A percentile compares a stretch with the other conserved stretches of the same genome.
These are phyloP conservation scores for Cepphus grylle DNA, from an alignment of 2,113 vertebrate species.

Conservation along the genomic window DNA sequence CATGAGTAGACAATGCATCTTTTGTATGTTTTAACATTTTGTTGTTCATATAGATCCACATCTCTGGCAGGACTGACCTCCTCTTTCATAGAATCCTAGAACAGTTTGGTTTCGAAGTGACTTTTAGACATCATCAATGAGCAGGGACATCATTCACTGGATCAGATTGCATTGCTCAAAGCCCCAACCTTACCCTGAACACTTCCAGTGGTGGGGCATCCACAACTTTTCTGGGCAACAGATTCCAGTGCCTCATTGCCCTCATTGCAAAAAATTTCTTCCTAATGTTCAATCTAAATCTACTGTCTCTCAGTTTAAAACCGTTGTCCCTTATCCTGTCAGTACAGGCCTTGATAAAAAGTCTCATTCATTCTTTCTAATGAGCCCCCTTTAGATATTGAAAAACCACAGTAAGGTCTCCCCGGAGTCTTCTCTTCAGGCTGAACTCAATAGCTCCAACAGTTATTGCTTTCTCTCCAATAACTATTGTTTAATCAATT, in stretches of 20 bases:
- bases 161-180: background rate
- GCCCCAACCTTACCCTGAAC: background rate
- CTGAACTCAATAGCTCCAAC: background rate
- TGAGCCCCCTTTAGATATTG: background rate
- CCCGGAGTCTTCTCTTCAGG: background rate
- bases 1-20: accelerated
- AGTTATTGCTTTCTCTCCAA: background rate
- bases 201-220: background rate
- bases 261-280: background rate
- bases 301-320: background rate
- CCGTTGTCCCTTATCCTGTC: background rate
- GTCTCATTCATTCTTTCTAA: background rate
- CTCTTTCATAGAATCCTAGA: background rate
- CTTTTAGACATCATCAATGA: background rate
- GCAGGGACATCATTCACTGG: background rate
- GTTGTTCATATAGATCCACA: background rate
- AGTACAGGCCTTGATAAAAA: background rate
- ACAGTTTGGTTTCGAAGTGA: background rate
- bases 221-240: background rate
- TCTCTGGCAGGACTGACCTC: background rate
- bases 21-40: background rate
- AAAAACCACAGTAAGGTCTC: background rate
- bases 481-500: background rate
- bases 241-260: background rate
- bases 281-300: background rate